A percentile compares a stretch with the other conserved stretches of the same genome.
Evolutionary conservation across 2,888 invertebrate genomes (phyloP).

Genomic region (Dicyrtomina minuta): DNA sequence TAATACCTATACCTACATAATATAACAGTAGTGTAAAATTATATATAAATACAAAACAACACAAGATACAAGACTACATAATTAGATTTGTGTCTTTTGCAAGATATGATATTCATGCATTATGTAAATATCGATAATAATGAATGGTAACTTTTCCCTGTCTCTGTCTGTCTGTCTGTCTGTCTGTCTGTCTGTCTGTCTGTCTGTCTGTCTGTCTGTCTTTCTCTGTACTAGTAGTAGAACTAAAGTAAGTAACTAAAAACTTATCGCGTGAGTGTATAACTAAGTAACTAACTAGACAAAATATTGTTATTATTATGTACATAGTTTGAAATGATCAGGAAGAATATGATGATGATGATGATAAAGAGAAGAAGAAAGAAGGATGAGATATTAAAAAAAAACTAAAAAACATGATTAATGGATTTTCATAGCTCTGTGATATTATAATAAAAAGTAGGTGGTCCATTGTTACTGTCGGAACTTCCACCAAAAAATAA

Average conservation of each 20-base stretch:
- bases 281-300: too few species aligned
- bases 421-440: constrained; percentile 50
- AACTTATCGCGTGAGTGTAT: too few species aligned
- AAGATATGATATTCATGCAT: constrained; percentile 1
- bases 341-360: not conserved
- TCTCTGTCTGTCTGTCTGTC: not conserved
- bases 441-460: constrained; percentile 44
- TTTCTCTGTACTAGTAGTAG: too few species aligned
- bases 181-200: not conserved
- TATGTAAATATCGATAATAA: constrained; percentile 18
- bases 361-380: not conserved
- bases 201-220: too few species aligned
- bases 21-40: too few species aligned
- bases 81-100: too few species aligned
- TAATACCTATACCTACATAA: too few species aligned
- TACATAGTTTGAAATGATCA: too few species aligned
- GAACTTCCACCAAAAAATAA: constrained; percentile 26
- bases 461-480: constrained; percentile 29
- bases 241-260: too few species aligned
- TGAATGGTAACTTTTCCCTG: constrained; percentile 13
- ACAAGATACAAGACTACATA: too few species aligned
- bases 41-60: too few species aligned
- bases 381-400: not conserved
- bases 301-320: too few species aligned
- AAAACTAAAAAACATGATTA: constrained; percentile 21